Percentiles rank a stretch among this genome's conserved stretches.
Conservation (phyloP, 2,797 vertebrate species). For the Falco novaeseelandiae region DNA sequence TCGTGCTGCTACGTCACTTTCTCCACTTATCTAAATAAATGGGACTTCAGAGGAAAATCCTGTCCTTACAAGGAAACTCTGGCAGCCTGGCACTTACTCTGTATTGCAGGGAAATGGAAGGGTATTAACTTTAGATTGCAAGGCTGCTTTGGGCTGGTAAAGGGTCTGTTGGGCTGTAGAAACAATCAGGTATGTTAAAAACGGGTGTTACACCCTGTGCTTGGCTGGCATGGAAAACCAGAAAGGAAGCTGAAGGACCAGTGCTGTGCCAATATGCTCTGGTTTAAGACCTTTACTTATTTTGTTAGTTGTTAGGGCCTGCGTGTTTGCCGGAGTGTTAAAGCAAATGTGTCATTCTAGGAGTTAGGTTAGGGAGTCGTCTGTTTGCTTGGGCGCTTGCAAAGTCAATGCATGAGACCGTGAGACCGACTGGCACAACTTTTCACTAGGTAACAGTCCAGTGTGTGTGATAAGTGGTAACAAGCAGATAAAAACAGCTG, state of each 20-base stretch:
- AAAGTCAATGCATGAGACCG: not conserved
- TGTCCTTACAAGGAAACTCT: not conserved
- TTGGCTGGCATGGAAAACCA: not conserved
- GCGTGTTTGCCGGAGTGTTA: not conserved
- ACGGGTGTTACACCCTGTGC: rapidly evolving
- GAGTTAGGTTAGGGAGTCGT: not conserved
- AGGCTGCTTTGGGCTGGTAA: not conserved
- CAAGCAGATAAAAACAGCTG: not conserved
- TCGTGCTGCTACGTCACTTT: not conserved
- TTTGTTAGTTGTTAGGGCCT: not conserved
- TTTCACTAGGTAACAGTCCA: not conserved
- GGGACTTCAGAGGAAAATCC: not conserved
- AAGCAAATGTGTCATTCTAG: not conserved
- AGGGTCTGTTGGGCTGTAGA: not conserved
- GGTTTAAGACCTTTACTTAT: not conserved
- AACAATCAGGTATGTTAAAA: not conserved
- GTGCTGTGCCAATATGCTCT: not conserved
- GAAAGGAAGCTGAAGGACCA: not conserved
- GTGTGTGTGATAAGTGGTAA: not conserved
- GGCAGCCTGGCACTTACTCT: not conserved
- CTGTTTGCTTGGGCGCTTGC: not conserved
- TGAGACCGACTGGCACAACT: not conserved
- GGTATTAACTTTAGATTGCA: not conserved
- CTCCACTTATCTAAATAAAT: not conserved
- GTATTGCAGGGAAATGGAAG: not conserved